phyloP scores from a whole-genome alignment of 2,113 vertebrate genomes.

The Theristicus caerulescens region DNA sequence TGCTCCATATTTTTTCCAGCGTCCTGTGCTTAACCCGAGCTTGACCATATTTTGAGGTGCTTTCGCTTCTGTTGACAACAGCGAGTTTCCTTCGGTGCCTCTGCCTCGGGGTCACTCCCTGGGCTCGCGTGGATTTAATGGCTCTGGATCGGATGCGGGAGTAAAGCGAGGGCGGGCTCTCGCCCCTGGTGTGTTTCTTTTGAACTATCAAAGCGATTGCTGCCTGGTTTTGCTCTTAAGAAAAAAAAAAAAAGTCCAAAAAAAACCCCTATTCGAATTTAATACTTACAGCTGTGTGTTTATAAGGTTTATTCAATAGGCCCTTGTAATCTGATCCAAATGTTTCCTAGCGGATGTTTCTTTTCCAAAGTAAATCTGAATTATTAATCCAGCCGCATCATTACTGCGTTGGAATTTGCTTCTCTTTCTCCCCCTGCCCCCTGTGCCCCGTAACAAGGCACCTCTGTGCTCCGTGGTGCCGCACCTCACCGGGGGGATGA shows the following conservation, averaged over 20 bases:
- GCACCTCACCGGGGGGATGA: background rate
- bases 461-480: slow-evolving; percentile 69
- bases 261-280: slow-evolving; percentile 70
- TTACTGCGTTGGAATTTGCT: slow-evolving; percentile 77
- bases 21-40: slow-evolving; percentile 30
- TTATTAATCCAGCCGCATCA: slow-evolving; percentile 81
- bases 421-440: slow-evolving; percentile 34
- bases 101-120: background rate
- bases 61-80: slow-evolving; percentile 37
- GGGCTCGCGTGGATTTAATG: slow-evolving; percentile 45
- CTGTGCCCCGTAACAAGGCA: slow-evolving; percentile 74
- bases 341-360: slow-evolving; percentile 84
- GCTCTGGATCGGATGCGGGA: slow-evolving; percentile 49
- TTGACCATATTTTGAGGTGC: slow-evolving; percentile 31
- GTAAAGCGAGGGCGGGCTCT: slow-evolving; percentile 40
- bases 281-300: slow-evolving; percentile 81
- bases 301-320: slow-evolving; percentile 80
- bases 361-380: slow-evolving; percentile 82
- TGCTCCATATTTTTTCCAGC: background rate
- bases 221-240: slow-evolving; percentile 58
- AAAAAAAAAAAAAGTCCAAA: background rate
- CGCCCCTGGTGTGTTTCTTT: slow-evolving; percentile 64
- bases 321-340: slow-evolving; percentile 82
- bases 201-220: slow-evolving; percentile 67
- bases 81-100: background rate